Evolutionary conservation across 53 echinoderm and acorn worm species (phyloP).

Genomic region (Astropecten irregularis): DNA sequence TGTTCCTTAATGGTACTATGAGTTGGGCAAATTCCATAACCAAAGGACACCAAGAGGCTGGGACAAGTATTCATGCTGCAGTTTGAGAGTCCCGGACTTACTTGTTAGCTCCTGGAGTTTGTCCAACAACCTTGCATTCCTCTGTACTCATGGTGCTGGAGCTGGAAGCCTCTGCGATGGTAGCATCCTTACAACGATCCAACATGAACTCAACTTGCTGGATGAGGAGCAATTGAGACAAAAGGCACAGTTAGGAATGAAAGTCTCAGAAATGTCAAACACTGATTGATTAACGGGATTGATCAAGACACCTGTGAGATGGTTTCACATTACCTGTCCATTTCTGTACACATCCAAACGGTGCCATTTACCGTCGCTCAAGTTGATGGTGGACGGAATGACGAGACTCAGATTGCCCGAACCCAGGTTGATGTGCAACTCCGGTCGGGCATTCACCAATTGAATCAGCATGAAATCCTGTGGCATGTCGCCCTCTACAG

Average conservation of each 20-base stretch:
- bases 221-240: background rate
- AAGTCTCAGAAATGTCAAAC: too few relatives aligned
- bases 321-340: constrained; percentile 79
- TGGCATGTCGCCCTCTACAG: constrained; percentile 53
- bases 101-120: constrained; percentile 76
- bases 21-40: too few relatives aligned
- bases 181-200: constrained; percentile 72
- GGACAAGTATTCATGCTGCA: too few relatives aligned
- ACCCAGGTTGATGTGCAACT: constrained; percentile 80
- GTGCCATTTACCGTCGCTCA: constrained; percentile 86
- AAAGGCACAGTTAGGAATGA: too few relatives aligned
- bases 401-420: constrained; percentile 63
- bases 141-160: constrained; percentile 38
- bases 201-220: constrained; percentile 93
- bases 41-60: too few relatives aligned
- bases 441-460: constrained; percentile 65
- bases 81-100: too few relatives aligned
- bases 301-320: too few relatives aligned
- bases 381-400: constrained; percentile 17
- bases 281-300: too few relatives aligned
- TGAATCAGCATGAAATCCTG: constrained; percentile 84
- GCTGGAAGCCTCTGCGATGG: constrained; percentile 62
- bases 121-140: constrained; percentile 53
- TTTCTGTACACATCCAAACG: constrained; percentile 85
- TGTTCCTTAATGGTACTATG: too few relatives aligned